Percentiles rank a stretch among this genome's conserved stretches.
These are phyloP conservation scores for Onychostruthus taczanowskii DNA, from an alignment of 2,113 vertebrate species.

Conservation along the genomic window DNA sequence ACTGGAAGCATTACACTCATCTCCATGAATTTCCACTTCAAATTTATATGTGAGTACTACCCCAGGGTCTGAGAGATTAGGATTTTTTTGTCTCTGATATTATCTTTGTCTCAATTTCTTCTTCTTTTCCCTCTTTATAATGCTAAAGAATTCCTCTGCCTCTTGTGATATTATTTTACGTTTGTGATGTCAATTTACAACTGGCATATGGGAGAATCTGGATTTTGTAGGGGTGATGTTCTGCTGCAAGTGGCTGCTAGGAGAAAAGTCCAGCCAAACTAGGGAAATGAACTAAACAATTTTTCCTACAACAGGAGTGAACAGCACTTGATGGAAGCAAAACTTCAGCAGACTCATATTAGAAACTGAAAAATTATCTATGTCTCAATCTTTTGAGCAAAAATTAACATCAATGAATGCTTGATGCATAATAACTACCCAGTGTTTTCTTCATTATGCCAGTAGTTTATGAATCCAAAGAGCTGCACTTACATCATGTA, in stretches of 20 bases:
- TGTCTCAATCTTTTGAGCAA: slow-evolving; percentile 49
- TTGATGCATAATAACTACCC: slow-evolving; percentile 28
- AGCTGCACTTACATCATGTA: slow-evolving; percentile 35
- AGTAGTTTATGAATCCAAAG: slow-evolving; percentile 58
- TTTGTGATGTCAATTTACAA: not conserved
- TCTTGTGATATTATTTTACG: not conserved
- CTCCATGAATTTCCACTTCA: not conserved
- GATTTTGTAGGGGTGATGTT: not conserved
- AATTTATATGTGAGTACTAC: not conserved
- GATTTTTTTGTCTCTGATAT: not conserved
- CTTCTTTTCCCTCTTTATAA: not conserved
- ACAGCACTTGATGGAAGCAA: not conserved
- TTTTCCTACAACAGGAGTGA: not conserved
- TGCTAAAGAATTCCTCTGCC: not conserved
- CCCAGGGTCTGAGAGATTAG: not conserved
- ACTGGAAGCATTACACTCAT: not conserved
- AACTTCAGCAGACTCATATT: not conserved
- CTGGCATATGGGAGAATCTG: not conserved
- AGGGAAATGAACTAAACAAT: not conserved
- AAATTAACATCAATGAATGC: slow-evolving; percentile 24
- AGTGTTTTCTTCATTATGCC: slow-evolving; percentile 62
- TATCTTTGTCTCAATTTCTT: not conserved
- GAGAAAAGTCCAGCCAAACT: not conserved
- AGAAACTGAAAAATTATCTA: slow-evolving; percentile 4
- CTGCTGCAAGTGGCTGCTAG: not conserved